Percentiles rank a stretch among this genome's conserved stretches.
These are phyloP conservation scores for Heterotilapia buettikoferi DNA, from an alignment of 2,113 vertebrate species.

Conservation along the genomic window DNA sequence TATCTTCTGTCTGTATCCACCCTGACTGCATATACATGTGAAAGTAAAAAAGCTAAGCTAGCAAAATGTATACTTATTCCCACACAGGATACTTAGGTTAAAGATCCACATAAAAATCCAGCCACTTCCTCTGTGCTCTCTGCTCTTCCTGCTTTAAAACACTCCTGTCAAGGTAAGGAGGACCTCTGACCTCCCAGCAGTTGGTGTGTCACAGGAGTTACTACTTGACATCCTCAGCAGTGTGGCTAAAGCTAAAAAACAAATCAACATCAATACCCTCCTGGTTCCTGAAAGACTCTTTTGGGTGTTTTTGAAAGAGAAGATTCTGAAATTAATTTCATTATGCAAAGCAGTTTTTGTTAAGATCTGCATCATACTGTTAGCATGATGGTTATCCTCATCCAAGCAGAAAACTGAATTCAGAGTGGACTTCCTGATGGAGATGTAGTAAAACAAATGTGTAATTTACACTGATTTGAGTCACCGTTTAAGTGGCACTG, in stretches of 20 bases:
- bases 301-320: neutral
- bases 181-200: neutral
- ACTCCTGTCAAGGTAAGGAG: neutral
- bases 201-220: neutral
- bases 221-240: neutral
- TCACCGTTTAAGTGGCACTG: neutral
- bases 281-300: neutral
- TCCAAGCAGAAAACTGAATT: neutral
- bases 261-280: neutral
- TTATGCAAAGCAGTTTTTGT: neutral
- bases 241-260: neutral
- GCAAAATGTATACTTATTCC: neutral
- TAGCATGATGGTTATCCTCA: neutral
- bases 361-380: neutral
- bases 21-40: neutral
- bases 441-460: neutral
- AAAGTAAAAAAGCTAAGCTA: slow-evolving; percentile 1
- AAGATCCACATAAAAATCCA: neutral
- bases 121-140: neutral
- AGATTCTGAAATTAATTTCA: neutral
- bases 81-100: neutral
- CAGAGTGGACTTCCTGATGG: neutral
- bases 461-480: neutral
- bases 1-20: neutral
- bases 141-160: slow-evolving; percentile 4